Evolutionary conservation across 2,113 vertebrate species (phyloP), one percentile per base, ranked within the genome.

Genomic region (Sapayoa aenigma): DNA sequence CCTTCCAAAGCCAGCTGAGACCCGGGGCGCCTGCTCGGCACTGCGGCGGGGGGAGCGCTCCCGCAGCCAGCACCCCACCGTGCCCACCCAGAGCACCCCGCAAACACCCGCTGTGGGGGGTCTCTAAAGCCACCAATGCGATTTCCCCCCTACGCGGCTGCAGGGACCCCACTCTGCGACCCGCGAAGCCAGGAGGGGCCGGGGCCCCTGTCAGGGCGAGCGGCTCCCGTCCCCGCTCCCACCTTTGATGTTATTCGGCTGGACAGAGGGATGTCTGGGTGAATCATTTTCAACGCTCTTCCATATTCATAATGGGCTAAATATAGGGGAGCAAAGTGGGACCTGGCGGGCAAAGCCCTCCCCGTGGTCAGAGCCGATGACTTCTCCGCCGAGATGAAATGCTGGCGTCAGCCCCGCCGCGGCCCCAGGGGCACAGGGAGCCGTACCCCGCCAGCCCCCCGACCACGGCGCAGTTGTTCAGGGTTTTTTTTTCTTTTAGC

Each of bases 241-340:
- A 92, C 97, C 97, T 97, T 97, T 99, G 99, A 99, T 33, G 97
- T 98, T 98, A 99, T 99, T 98, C 97, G 90, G 98, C 98, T 87
- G 97, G 98, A 98, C 98, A 97, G 97, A 97, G 97, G 87, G 83
- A 97, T 97, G 99, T 99, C 99, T 96, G 90, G 92, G 96, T 94
- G 94, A 98, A 99, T 99, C 98, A 99, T 97, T 97, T 98, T 99
- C 99, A 99, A 87, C 50, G 74, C 97, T 98, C 95, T 96, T 98
- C 98, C 98, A 98, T 98, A 98, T 98, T 99, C 98, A 98, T 97
- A 98, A 98, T 97, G 97, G 95, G 98, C 98, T 98, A 98, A 98
- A 99, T 98, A 98, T 98, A 98, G 98, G 97, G 96, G 96, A 97
- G 96, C 94, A 96, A 89, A 94, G 93, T 87, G 95, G 92, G 95